phyloP scores from a whole-genome alignment of 2,113 vertebrate genomes.

The Oenanthe melanoleuca region DNA sequence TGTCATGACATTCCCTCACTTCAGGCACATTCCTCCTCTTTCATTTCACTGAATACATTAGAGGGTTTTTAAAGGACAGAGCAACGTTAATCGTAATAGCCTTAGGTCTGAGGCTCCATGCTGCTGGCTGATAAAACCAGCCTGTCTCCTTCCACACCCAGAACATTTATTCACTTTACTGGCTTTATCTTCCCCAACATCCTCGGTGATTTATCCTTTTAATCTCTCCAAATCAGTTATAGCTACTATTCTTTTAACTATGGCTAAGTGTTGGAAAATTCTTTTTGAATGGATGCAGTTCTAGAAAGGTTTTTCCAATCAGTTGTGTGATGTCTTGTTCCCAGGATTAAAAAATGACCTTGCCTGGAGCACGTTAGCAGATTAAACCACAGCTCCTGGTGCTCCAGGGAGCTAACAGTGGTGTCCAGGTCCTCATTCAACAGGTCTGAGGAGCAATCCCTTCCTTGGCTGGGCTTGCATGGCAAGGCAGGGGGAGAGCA shows the following conservation, averaged over 20 bases:
- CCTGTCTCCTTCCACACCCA: constrained; percentile 47
- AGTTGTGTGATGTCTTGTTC: constrained; percentile 34
- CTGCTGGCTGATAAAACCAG: constrained; percentile 59
- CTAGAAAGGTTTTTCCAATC: constrained; percentile 48
- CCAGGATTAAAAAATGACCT: constrained; percentile 52
- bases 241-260: constrained; percentile 46
- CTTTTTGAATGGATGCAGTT: constrained; percentile 37
- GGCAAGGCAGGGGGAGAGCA: neutral
- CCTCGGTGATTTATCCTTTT: constrained; percentile 43
- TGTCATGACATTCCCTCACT: constrained; percentile 21
- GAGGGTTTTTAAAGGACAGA: constrained; percentile 47
- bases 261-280: constrained; percentile 36
- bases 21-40: constrained; percentile 35
- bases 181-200: constrained; percentile 38
- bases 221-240: constrained; percentile 46
- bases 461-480: neutral
- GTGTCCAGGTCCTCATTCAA: constrained; percentile 23
- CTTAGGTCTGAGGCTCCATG: constrained; percentile 35
- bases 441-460: constrained; percentile 3
- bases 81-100: constrained; percentile 39
- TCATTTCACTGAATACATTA: constrained; percentile 32
- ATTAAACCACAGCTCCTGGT: neutral
- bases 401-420: neutral
- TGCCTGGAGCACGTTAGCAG: constrained; percentile 10
- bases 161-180: constrained; percentile 44